Evolutionary conservation across 2,888 invertebrate genomes (phyloP).

Genomic region (Hoplodrina ambigua): DNA sequence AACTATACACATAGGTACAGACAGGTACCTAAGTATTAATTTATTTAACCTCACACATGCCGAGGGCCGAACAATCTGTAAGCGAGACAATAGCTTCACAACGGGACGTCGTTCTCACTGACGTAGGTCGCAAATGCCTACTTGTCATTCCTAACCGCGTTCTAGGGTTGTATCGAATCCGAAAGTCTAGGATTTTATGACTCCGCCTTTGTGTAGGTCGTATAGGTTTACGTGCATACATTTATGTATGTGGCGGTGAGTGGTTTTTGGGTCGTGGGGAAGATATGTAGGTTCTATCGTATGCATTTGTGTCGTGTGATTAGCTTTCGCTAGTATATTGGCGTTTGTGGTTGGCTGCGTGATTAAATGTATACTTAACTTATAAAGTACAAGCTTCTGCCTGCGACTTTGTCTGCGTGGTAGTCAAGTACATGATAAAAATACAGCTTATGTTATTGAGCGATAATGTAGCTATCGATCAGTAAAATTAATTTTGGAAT

Average conservation of each 20-base stretch:
- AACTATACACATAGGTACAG: constrained; percentile 31
- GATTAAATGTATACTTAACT: no score
- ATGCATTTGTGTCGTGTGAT: neutral
- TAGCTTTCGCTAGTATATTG: neutral
- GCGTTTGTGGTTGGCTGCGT: no score
- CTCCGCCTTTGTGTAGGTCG: constrained; percentile 30
- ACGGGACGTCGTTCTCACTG: constrained; percentile 43
- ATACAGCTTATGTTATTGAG: no score
- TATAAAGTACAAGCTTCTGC: no score
- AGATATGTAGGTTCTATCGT: neutral
- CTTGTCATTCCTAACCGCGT: constrained; percentile 59
- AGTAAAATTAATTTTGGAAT: no score
- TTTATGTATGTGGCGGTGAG: constrained; percentile 38
- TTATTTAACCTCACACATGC: constrained; percentile 56
- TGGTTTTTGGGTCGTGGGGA: neutral
- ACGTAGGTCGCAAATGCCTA: constrained; percentile 56
- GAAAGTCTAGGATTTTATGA: constrained; percentile 52
- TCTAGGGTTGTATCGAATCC: constrained; percentile 50
- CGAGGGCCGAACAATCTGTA: constrained; percentile 53
- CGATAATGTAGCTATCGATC: no score
- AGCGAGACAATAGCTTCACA: constrained; percentile 54
- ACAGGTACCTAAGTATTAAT: constrained; percentile 49
- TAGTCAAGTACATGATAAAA: no score
- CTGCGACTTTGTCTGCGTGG: no score
- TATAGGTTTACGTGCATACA: constrained; percentile 41